A percentile compares a stretch with the other conserved stretches of the same genome.
phyloP scores from a whole-genome alignment of 2,113 vertebrate genomes.

The western clawed frog (Xenopus tropicalis) region UCB_Xtro_10.0 CM004451.2:57062501-57063000 shows the following conservation, averaged over 20 bases:
- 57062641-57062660: constrained; percentile 86
- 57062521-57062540: constrained; percentile 28
- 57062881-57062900: constrained; percentile 79
- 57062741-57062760: constrained; percentile 88
- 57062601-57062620: constrained; percentile 94
- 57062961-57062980: constrained; percentile 93
- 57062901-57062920: constrained; percentile 91
- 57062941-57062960: constrained; percentile 71
- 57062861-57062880: constrained; percentile 77
- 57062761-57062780: constrained; percentile 78
- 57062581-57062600: constrained; percentile 18
- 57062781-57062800: constrained; percentile 91
- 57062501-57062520: constrained; percentile 51
- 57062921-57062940: constrained; percentile 88
- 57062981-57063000: constrained; percentile 86
- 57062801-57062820: constrained; percentile 98
- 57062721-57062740: constrained; percentile 92
- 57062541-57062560: constrained; percentile 23
- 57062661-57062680: constrained; percentile 89
- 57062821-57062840: constrained; percentile 88
- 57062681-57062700: constrained; percentile 91
- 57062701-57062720: constrained; percentile 89
- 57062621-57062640: constrained; percentile 96
- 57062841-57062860: constrained; percentile 72
- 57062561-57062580: constrained; percentile 49